A percentile compares a stretch with the other conserved stretches of the same genome.
These are phyloP conservation scores for Pollenia griseotomentosa DNA, from an alignment of 2,888 invertebrate genomes.

Conservation along the genomic window DNA sequence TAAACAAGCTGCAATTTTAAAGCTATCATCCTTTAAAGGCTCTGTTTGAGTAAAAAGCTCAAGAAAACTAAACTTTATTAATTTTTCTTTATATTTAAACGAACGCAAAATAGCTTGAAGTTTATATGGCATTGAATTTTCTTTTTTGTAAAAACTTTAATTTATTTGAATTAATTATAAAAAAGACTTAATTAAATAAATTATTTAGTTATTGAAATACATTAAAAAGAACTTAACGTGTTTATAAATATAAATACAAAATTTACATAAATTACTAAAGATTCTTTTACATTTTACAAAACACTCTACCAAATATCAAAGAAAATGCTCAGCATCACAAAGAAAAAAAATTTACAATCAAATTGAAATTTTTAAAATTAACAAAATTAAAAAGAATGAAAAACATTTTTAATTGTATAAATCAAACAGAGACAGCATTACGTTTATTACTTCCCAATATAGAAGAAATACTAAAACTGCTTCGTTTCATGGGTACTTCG, in stretches of 20 bases:
- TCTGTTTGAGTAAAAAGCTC: no score
- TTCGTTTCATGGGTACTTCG: constrained; percentile 78
- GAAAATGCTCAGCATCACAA: constrained; percentile 56
- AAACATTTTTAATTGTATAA: not conserved
- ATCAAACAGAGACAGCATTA: constrained; percentile 56
- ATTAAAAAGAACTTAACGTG: not conserved
- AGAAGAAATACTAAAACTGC: constrained; percentile 83
- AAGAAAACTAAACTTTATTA: no score
- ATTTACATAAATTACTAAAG: constrained; percentile 29
- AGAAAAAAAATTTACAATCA: not conserved
- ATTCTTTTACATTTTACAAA: constrained; percentile 16
- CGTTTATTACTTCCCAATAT: constrained; percentile 78
- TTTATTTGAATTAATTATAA: no score
- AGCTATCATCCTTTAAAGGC: no score
- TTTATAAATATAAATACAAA: not conserved
- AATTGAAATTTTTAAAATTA: not conserved
- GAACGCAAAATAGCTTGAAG: not conserved
- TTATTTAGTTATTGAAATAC: constrained; percentile 12
- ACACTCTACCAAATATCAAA: not conserved
- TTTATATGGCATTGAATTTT: constrained; percentile 12
- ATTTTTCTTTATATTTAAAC: no score
- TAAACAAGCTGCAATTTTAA: no score
- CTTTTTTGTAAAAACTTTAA: no score
- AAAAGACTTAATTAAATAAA: constrained; percentile 12
- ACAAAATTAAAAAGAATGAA: no score